phyloP scores from a whole-genome alignment of 2,888 invertebrate genomes.

The Onchidella celtica region DNA sequence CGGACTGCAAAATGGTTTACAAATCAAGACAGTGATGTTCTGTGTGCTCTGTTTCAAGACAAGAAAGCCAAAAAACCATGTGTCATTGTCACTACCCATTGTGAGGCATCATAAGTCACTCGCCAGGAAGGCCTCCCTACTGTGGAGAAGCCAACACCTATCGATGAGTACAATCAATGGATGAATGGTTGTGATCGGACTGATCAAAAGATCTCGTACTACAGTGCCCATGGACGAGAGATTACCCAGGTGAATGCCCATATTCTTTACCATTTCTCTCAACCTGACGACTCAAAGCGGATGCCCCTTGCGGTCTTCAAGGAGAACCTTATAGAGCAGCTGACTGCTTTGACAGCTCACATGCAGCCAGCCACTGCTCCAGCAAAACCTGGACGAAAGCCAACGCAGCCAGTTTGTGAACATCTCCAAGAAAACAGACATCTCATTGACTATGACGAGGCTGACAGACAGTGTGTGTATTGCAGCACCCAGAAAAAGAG shows the following conservation, averaged over 20 bases:
- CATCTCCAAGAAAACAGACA: too few relatives aligned
- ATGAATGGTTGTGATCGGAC: conserved; percentile 9
- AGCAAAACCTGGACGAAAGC: too few relatives aligned
- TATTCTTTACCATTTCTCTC: not conserved
- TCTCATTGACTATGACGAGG: too few relatives aligned
- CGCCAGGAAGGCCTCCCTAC: not conserved
- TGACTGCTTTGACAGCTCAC: not conserved
- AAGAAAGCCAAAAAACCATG: conserved; percentile 7
- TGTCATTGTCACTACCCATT: not conserved
- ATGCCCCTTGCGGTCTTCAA: not conserved
- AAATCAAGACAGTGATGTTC: not conserved
- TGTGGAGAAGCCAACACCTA: not conserved
- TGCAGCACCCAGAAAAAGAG: too few relatives aligned
- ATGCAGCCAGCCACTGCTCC: too few relatives aligned
- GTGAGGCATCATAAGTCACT: not conserved
- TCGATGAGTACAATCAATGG: not conserved
- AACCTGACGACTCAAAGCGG: not conserved
- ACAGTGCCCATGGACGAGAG: not conserved
- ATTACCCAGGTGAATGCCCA: not conserved
- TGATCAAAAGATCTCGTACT: not conserved
- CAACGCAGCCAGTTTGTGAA: too few relatives aligned
- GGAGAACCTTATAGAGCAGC: not conserved
- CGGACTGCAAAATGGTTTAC: not conserved
- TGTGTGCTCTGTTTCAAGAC: not conserved
- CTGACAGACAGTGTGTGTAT: too few relatives aligned